Evolutionary conservation across 2,113 vertebrate genomes (phyloP), one percentile per base, ranked within the genome.

Genomic region (Papio anubis): DNA sequence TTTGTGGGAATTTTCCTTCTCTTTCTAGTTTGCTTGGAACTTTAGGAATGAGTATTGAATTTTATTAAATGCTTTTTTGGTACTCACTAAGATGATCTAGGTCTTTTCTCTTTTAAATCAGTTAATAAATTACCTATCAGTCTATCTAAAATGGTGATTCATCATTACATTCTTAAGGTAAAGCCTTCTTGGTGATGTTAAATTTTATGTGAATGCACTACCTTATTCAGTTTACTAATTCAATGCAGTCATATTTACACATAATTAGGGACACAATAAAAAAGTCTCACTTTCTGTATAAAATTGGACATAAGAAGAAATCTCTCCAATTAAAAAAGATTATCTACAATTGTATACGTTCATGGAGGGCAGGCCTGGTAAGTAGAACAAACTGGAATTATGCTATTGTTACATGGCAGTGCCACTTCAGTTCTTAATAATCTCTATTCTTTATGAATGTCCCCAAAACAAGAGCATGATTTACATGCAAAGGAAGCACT

Each of bases 1-100:
- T 90, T 94, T 93, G 48, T 55, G 21, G 23, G 30, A 75, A 90
- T 43, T 90, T 83, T 78, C 38, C 55, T 90, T 84, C 35, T 79
- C 68, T 64, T 87, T 96, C 81, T 92, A 80, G 35, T 64, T 95
- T 79, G 59, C 68, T 75, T 96, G 59, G 43, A 86, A 27, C 45
- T 79, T 89, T 91, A 88, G 75, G 48, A 88, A 79, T 38, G 61
- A 94, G 16, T 84, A n/a, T 68, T 86, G 59, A 55, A 82, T 94
- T 97, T 59, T 82, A 88, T 45, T 80, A 79, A 89, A 59, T 96
- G 40, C 11, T 61, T 90, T 88, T 52, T 86, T 0, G 6, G 79
- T 38, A 93, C 23, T 73, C 35, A 68, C 38, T 68, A 32, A 80
- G 84, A 94, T 75, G 45, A 95, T 66, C 38, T 88, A 88, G 9